Percentiles rank a stretch among this genome's conserved stretches.
These are phyloP conservation scores for Lumbricus terrestris DNA, from an alignment of 2,888 invertebrate species.

Conservation along the genomic window DNA sequence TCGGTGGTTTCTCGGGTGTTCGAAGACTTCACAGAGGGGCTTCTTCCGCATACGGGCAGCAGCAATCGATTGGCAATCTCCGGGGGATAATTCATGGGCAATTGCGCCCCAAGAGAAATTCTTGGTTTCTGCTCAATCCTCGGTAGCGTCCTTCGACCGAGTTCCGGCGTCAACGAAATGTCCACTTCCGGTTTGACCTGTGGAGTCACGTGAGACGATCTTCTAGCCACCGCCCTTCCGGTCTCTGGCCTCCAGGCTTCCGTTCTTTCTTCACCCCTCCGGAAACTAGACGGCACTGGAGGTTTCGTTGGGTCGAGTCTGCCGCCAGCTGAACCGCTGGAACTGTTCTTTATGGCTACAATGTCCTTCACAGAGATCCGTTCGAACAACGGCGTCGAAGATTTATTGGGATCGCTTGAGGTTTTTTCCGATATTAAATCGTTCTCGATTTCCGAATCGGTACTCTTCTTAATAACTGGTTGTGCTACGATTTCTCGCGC, in stretches of 20 bases:
- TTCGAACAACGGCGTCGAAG: background rate
- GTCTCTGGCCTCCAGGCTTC: background rate
- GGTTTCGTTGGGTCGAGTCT: background rate
- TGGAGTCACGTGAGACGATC: background rate
- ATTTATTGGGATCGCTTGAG: background rate
- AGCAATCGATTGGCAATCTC: background rate
- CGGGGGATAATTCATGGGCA: background rate
- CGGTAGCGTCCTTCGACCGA: background rate
- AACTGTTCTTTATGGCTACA: background rate
- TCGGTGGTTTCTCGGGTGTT: background rate
- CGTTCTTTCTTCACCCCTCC: background rate
- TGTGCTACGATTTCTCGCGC: background rate
- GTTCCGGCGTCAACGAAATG: background rate
- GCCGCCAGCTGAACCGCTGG: background rate
- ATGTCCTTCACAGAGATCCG: background rate
- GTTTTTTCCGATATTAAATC: background rate
- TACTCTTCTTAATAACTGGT: background rate
- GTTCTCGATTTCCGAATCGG: background rate
- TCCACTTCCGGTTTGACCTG: background rate
- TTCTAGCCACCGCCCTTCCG: background rate
- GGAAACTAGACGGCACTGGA: background rate
- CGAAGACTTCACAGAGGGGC: background rate
- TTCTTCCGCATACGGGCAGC: background rate
- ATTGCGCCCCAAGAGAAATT: background rate
- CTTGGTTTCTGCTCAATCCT: background rate